Evolutionary conservation across 2,888 invertebrate genomes (phyloP), one percentile per base, ranked within the genome.

Genomic region (Trypoxylon attenuatum): DNA sequence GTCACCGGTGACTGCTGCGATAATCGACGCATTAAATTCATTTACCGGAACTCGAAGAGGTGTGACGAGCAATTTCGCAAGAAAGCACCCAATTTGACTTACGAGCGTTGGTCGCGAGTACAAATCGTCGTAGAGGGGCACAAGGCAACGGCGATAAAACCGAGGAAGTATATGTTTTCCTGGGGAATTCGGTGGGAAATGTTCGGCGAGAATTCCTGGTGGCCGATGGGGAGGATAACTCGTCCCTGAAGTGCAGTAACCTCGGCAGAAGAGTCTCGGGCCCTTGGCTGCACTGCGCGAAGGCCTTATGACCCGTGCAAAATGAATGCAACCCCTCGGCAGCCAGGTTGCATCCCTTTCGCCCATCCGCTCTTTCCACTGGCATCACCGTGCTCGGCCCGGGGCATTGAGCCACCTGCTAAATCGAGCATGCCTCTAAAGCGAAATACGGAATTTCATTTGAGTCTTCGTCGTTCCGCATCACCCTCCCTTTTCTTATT

Each of bases 221-320:
- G 69, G 72, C 68, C 71, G 71, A 69, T 74, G 74, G 77, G 74
- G 58, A 75, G 76, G 80, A 80, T 84, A 84, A 85, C 81, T 82
- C 76, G 82, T 85, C 84, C 84, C 85, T 60, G 69, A 83, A 83
- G 85, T 84, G 83, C 82, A 83, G 82, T 85, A 84, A 84, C 84
- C 81, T 80, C 80, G 70, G 80, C 77, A 66, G 62, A 80, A 74
- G 75, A 81, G 77, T 76, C 65, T 70, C 71, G 50, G 69, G 62
- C 64, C 71, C 70, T 70, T 59, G 61, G 69, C n/a, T 56, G 65
- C 64, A 73, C 69, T 72, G 61, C 69, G 67, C 68, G 77, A 73
- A 76, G 76, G 74, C 78, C 83, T 83, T 82, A 82, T 81, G 84
- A 82, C 75, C 83, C 82, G 81, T 84, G 80, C 79, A 85, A 84